These are phyloP conservation scores for Suillia variegata DNA, from an alignment of 2,888 invertebrate species.

Conservation along the genomic window DNA sequence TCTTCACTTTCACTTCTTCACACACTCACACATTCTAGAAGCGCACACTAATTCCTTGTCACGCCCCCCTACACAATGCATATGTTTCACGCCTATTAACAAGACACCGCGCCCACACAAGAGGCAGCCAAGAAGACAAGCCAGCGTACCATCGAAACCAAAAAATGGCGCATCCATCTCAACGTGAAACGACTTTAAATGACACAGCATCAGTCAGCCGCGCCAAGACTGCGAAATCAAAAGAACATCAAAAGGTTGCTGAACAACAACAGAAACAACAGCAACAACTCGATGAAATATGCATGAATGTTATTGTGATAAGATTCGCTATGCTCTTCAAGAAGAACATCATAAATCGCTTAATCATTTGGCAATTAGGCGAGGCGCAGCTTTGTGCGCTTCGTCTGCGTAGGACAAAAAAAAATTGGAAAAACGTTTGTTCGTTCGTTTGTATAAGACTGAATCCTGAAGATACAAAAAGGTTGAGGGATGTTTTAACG, in stretches of 20 bases:
- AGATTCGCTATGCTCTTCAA: constrained; percentile 43
- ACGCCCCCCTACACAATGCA: too few species aligned
- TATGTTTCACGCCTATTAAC: neutral
- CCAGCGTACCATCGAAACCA: too few species aligned
- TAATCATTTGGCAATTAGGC: constrained; percentile 62
- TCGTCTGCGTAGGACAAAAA: constrained; percentile 25
- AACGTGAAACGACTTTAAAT: constrained; percentile 11
- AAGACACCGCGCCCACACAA: neutral
- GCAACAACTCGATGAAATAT: constrained; percentile 23
- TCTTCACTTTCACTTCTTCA: too few species aligned
- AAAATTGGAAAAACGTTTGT: too few species aligned
- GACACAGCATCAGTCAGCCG: neutral
- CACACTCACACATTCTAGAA: too few species aligned
- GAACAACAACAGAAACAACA: constrained; percentile 26
- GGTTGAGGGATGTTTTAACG: neutral
- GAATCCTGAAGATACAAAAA: constrained; percentile 6
- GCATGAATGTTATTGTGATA: constrained; percentile 22
- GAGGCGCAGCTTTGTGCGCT: constrained; percentile 33
- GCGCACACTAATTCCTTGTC: too few species aligned
- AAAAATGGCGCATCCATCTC: neutral
- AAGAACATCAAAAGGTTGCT: constrained; percentile 24
- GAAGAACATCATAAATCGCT: constrained; percentile 60
- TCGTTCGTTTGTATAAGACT: constrained; percentile 10
- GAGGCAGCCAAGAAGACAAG: neutral
- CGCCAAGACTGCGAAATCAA: too few species aligned